Base-by-base conservation (phyloP, 2,113 vertebrate species). In the Thunnus maccoyii region DNA sequence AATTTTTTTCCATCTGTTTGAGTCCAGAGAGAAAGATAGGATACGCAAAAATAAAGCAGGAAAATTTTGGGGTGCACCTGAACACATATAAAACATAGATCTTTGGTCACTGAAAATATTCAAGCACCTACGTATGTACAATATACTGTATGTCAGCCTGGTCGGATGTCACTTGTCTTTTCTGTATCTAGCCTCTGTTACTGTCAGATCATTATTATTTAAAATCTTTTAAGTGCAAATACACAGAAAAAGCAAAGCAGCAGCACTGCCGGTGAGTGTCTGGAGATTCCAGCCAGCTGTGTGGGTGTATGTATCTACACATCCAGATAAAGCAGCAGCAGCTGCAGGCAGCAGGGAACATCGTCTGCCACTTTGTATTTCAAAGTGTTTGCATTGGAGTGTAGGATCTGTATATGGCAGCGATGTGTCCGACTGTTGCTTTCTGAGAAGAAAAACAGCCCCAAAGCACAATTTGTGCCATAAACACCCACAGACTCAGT, bases 401-500 rank as follows among this genome's bases (percentile, higher is more conserved):
- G 46, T 71, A 27, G 41, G 12, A 4, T 1, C 22, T 58, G 14
- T 84, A 47, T 77, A 69, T 75, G 48, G 60, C 22, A 44, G 47
- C 2, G n/a, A 7, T 3, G 18, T 18, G 36, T 84, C 15, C 11
- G 17, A 57, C 27, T 58, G 54, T 68, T 47, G 67, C 32, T 44
- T 67, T 79, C 48, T 70, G 25, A 71, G 72, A 64, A 52, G 65
- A 52, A 41, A 65, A 91, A 83, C 57, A 48, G 17, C 81, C 62
- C 67, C 56, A 62, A 20, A 85, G 78, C 74, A 50, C 81, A 68
- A 13, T 68, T 62, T 83, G 83, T 89, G 82, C 76, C 57, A 14
- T 69, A 78, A 74, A 87, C 85, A 78, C 78, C 82, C 81, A 83
- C 85, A 78, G 82, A 75, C 67, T 63, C 66, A 54, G 50, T 3